Evolutionary conservation across 2,113 vertebrate genomes (phyloP).

Genomic region (Coptodon rendalli): DNA sequence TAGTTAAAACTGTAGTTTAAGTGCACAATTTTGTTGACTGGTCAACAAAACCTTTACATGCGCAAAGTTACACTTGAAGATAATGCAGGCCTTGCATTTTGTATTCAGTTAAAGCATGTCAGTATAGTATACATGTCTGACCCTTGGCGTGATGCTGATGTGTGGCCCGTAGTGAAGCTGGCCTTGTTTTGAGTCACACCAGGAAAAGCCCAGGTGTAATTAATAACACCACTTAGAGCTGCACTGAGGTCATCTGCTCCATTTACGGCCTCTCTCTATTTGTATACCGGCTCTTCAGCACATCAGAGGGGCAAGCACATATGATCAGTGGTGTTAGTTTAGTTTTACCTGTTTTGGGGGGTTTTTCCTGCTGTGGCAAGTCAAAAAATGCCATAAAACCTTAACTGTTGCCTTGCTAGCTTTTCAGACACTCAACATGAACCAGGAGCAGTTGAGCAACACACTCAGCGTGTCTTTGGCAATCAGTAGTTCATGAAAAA

Average conservation of each 20-base stretch:
- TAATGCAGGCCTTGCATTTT: background rate
- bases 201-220: background rate
- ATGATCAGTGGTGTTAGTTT: background rate
- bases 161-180: background rate
- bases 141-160: background rate
- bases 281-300: background rate
- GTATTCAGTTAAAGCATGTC: background rate
- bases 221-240: background rate
- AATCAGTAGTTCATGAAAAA: background rate
- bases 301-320: background rate
- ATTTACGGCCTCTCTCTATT: background rate
- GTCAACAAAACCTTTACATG: background rate
- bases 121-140: background rate
- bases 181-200: background rate
- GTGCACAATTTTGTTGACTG: background rate
- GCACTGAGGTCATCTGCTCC: background rate
- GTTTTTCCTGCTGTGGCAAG: background rate
- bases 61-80: background rate
- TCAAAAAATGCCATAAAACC: background rate
- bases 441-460: background rate
- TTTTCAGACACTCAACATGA: background rate
- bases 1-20: background rate
- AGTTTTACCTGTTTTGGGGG: background rate
- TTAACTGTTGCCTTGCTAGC: background rate
- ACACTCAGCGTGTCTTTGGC: background rate